Evolutionary conservation across 2,797 vertebrate species (phyloP).

Genomic region (Psittacula derbiana): DNA sequence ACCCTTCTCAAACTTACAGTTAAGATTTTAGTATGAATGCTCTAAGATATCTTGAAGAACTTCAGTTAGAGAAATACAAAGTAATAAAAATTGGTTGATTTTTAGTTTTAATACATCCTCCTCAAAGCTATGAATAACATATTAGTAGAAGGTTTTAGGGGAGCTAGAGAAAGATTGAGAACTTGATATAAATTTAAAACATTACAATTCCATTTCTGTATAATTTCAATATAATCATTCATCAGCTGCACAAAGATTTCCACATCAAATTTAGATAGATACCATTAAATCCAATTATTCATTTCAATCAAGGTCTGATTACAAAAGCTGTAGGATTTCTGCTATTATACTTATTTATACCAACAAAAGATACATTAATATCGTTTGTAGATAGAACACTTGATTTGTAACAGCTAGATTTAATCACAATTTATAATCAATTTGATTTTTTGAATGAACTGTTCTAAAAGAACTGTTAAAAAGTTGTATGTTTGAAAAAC

Average conservation of each 20-base stretch:
- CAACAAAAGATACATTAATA: background rate
- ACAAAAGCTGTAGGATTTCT: background rate
- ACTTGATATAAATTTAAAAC: background rate
- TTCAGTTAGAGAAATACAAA: background rate
- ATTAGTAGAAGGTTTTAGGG: background rate
- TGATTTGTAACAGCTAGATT: background rate
- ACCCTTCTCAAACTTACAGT: background rate
- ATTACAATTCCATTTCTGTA: background rate
- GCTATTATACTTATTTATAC: background rate
- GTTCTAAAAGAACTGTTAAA: background rate
- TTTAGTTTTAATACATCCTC: background rate
- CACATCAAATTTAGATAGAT: background rate
- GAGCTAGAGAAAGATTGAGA: background rate
- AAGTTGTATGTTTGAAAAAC: background rate
- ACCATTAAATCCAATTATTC: background rate
- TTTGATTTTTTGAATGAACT: background rate
- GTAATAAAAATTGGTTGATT: background rate
- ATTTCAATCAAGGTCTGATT: background rate
- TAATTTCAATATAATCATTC: background rate
- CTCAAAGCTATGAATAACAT: background rate
- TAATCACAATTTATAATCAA: background rate
- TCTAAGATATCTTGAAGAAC: background rate
- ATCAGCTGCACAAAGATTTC: background rate
- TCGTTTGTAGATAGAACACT: background rate
- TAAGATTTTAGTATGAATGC: background rate